Evolutionary conservation across 2,888 invertebrate species (phyloP).

Genomic region (Phlogophora meticulosa): DNA sequence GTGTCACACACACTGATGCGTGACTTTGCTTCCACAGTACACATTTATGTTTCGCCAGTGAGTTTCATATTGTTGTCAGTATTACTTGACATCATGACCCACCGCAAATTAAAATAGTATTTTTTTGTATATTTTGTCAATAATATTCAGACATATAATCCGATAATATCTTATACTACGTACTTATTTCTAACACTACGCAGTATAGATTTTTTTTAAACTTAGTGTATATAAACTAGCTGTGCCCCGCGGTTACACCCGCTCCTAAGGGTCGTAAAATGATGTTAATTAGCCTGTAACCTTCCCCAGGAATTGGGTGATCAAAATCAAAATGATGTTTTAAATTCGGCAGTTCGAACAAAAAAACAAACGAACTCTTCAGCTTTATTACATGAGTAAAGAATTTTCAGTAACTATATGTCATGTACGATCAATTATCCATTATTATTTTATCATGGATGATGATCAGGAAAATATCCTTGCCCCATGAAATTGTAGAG

Average conservation of each 20-base stretch:
- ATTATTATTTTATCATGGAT: neutral
- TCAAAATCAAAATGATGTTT: too few species aligned
- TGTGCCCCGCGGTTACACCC: neutral
- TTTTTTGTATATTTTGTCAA: slow-evolving; percentile 29
- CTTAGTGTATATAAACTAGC: too few species aligned
- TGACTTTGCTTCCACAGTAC: slow-evolving; percentile 29
- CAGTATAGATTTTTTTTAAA: slow-evolving; percentile 16
- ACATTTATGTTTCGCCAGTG: slow-evolving; percentile 29
- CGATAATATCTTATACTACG: slow-evolving; percentile 14
- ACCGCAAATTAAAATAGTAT: neutral
- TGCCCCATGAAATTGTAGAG: neutral
- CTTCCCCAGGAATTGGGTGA: too few species aligned
- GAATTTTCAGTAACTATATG: too few species aligned
- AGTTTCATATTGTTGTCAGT: slow-evolving; percentile 28
- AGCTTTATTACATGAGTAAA: too few species aligned
- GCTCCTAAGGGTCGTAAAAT: too few species aligned
- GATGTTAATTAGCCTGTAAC: too few species aligned
- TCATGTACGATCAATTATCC: slow-evolving; percentile 9
- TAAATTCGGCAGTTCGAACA: too few species aligned
- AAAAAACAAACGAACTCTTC: too few species aligned
- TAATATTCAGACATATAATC: slow-evolving; percentile 18
- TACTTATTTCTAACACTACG: slow-evolving; percentile 8
- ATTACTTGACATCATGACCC: slow-evolving; percentile 25
- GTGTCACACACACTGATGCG: slow-evolving; percentile 16
- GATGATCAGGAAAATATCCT: neutral